A percentile compares a stretch with the other conserved stretches of the same genome.
Conservation (phyloP, 2,113 vertebrate genomes). For the Hippolais icterina region DNA sequence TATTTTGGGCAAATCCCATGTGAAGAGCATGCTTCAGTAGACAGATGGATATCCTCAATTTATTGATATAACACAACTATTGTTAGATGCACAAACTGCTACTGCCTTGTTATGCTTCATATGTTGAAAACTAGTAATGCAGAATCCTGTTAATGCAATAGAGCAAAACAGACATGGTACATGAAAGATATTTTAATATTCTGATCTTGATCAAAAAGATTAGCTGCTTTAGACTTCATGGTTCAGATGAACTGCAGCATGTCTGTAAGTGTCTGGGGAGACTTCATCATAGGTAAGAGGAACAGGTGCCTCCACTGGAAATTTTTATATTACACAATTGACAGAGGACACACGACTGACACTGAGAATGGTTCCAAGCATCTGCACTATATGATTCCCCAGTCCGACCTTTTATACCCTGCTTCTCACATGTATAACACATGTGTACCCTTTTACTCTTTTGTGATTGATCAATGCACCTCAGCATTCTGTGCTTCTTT, state of each 20-base stretch:
- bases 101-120: neutral
- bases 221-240: neutral
- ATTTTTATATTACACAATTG: neutral
- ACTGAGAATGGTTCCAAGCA: neutral
- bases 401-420: neutral
- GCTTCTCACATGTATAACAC: neutral
- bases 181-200: neutral
- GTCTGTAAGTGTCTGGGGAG: neutral
- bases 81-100: neutral
- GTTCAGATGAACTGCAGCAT: neutral
- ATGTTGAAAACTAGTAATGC: neutral
- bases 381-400: too few species aligned
- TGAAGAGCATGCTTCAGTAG: neutral
- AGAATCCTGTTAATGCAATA: neutral
- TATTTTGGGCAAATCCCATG: neutral
- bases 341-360: too few species aligned
- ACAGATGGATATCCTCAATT: constrained; percentile 2
- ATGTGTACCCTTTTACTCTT: too few species aligned
- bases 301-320: neutral
- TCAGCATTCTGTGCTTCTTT: neutral
- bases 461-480: neutral
- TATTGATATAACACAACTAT: neutral
- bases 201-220: neutral
- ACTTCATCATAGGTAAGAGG: neutral
- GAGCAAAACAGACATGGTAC: neutral